Evolutionary conservation across 2,113 vertebrate genomes (phyloP).

Genomic region (Psettodes erumei): DNA sequence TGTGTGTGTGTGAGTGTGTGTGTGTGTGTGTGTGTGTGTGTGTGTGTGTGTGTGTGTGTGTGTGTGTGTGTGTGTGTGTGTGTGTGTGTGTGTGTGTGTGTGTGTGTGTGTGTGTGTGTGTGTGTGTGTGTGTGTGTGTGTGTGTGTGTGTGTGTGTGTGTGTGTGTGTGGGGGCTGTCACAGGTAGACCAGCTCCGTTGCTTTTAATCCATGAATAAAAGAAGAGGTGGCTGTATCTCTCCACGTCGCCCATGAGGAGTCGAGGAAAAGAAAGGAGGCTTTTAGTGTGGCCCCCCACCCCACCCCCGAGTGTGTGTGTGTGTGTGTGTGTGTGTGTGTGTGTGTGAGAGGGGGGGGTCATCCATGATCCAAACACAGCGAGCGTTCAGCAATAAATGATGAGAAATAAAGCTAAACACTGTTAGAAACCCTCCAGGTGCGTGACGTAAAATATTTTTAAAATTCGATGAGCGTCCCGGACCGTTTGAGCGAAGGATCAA

Average conservation of each 20-base stretch:
- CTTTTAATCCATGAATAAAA: slow-evolving; percentile 66
- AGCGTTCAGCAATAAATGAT: slow-evolving; percentile 45
- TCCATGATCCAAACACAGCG: slow-evolving; percentile 46
- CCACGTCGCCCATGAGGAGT: slow-evolving; percentile 31
- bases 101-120: not conserved
- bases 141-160: slow-evolving; percentile 11
- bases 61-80: not conserved
- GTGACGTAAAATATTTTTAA: too few species aligned
- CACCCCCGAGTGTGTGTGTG: too few species aligned
- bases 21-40: not conserved
- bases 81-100: not conserved
- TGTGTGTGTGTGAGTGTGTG: not conserved
- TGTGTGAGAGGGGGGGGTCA: too few species aligned
- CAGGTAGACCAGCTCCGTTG: slow-evolving; percentile 35
- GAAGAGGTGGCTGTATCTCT: slow-evolving; percentile 46
- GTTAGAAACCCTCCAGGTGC: not conserved
- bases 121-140: not conserved
- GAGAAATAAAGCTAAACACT: too few species aligned
- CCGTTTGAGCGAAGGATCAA: slow-evolving; percentile 43
- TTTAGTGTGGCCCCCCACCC: slow-evolving; percentile 52
- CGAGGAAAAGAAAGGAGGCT: slow-evolving; percentile 53
- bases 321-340: too few species aligned
- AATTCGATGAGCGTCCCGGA: too few species aligned
- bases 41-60: not conserved
- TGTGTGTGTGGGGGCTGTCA: not conserved